These are phyloP conservation scores for Myodes glareolus DNA, from an alignment of 2,113 vertebrate genomes.

Conservation along the genomic window DNA sequence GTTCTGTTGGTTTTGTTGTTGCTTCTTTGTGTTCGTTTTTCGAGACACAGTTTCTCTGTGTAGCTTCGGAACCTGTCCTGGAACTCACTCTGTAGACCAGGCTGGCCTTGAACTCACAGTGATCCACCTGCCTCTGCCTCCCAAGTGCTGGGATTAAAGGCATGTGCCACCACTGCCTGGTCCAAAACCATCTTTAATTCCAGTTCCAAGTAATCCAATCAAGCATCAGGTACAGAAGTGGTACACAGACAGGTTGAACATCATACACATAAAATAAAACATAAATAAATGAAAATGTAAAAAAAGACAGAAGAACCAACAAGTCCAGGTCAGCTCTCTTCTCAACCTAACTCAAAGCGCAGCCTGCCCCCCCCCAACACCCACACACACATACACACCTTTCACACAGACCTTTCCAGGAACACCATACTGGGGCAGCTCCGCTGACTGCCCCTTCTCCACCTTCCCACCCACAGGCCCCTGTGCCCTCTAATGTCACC, in stretches of 20 bases:
- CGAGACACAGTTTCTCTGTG: too few relatives aligned
- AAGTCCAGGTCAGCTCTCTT: neutral
- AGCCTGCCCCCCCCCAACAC: neutral
- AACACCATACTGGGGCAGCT: neutral
- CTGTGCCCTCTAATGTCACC: neutral
- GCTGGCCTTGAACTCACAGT: too few relatives aligned
- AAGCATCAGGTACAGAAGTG: neutral
- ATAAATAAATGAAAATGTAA: neutral
- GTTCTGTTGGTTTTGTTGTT: too few relatives aligned
- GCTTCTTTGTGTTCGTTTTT: too few relatives aligned
- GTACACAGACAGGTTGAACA: neutral
- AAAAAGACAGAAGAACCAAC: neutral
- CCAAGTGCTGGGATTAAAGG: too few relatives aligned
- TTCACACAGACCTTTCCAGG: neutral
- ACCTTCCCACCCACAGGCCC: neutral
- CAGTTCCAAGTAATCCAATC: neutral
- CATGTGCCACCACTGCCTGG: too few relatives aligned
- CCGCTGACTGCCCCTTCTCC: neutral
- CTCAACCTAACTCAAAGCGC: neutral
- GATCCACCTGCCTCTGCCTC: too few relatives aligned
- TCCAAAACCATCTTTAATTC: neutral
- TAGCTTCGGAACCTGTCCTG: too few relatives aligned
- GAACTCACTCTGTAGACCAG: too few relatives aligned
- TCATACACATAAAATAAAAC: neutral
- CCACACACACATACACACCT: neutral